Evolutionary conservation across 2,797 vertebrate species (phyloP).

Genomic region (Smutsia temminckii): DNA sequence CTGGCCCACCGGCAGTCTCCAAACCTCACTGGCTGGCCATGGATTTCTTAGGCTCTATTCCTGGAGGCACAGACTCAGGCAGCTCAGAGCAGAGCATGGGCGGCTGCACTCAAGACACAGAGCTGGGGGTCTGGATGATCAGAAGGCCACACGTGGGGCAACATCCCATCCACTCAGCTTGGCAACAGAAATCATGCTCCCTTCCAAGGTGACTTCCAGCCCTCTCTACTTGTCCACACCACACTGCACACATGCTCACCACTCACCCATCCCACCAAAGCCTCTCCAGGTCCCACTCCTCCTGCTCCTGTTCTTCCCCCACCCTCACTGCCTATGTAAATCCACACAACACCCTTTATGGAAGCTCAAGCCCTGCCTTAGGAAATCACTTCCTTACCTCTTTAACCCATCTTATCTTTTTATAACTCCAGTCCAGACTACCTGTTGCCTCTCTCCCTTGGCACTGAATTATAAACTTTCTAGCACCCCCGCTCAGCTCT

Average conservation of each 20-base stretch:
- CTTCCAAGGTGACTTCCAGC: neutral
- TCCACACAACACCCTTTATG: rapidly evolving
- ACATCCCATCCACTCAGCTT: neutral
- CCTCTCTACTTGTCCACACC: neutral
- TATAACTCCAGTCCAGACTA: too few relatives aligned
- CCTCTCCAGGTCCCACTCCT: neutral
- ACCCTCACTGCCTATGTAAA: rapidly evolving
- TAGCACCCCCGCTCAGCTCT: rapidly evolving
- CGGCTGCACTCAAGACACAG: rapidly evolving
- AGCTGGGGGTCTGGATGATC: too few relatives aligned
- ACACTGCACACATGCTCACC: neutral
- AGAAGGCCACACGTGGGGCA: rapidly evolving
- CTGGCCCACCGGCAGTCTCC: rapidly evolving
- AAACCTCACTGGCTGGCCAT: neutral
- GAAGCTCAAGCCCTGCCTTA: too few relatives aligned
- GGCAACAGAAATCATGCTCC: rapidly evolving
- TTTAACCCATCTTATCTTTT: neutral
- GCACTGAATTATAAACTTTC: neutral
- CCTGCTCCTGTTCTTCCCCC: neutral
- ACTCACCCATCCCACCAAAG: neutral
- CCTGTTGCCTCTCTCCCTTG: rapidly evolving
- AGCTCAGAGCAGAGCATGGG: neutral
- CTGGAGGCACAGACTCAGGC: neutral
- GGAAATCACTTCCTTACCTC: neutral
- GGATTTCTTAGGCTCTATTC: neutral